phyloP scores from a whole-genome alignment of 2,113 vertebrate genomes.

The Nipponia nippon region DNA sequence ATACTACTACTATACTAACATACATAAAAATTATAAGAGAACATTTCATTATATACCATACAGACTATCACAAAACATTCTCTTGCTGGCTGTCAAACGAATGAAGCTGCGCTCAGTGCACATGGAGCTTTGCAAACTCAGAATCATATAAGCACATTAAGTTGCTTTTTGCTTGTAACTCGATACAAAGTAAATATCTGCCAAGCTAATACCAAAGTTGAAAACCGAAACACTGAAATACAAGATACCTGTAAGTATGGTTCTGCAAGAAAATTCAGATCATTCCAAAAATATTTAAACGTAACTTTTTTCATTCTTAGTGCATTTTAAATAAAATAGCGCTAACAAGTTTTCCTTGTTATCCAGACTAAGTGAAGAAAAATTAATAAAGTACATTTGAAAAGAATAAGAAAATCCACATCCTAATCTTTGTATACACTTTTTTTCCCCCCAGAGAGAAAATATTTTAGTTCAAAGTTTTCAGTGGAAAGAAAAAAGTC shows the following conservation, averaged over 20 bases:
- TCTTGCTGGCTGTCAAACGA: not conserved
- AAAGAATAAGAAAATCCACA: not conserved
- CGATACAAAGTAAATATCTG: not conserved
- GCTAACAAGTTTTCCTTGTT: not conserved
- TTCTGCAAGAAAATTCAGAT: not conserved
- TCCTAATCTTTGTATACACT: not conserved
- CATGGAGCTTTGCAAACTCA: not conserved
- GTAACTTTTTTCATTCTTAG: not conserved
- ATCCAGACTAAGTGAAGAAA: not conserved
- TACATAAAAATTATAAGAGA: not conserved
- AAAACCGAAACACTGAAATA: not conserved
- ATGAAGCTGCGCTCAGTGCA: not conserved
- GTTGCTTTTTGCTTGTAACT: not conserved
- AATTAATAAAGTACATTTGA: not conserved
- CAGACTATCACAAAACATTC: not conserved
- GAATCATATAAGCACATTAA: not conserved
- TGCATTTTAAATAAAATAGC: not conserved
- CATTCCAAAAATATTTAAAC: not conserved
- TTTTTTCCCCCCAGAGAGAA: not conserved
- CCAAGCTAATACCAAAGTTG: not conserved
- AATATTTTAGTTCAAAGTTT: not conserved
- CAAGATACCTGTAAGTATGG: fast-evolving
- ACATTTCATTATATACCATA: not conserved
- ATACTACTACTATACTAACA: not conserved
- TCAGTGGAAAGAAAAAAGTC: not conserved